A percentile compares a stretch with the other conserved stretches of the same genome.
Evolutionary conservation across 2,797 vertebrate species (phyloP).

Genomic region (Trichosurus vulpecula): DNA sequence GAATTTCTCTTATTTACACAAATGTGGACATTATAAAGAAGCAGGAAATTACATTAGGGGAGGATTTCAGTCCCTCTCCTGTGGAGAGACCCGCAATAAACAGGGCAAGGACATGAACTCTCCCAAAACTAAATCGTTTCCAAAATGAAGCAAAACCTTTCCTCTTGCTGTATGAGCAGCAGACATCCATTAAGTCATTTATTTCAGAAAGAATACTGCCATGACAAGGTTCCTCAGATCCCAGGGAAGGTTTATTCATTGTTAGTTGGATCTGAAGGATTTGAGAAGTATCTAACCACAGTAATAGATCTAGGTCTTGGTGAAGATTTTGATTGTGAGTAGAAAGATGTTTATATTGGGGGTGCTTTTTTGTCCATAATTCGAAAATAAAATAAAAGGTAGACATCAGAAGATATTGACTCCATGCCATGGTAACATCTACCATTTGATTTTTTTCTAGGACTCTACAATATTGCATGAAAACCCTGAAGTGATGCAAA

Average conservation of each 20-base stretch:
- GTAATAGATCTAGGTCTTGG: constrained; percentile 21
- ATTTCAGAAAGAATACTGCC: constrained; percentile 51
- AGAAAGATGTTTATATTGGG: not conserved
- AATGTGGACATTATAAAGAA: constrained; percentile 57
- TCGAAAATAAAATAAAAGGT: constrained; percentile 39
- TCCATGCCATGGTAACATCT: not conserved
- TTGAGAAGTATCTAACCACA: constrained; percentile 19
- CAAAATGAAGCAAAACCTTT: constrained; percentile 72
- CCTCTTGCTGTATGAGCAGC: constrained; percentile 69
- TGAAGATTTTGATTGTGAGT: not conserved
- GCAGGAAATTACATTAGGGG: constrained; percentile 72
- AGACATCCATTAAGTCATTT: constrained; percentile 67
- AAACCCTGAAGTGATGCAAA: constrained; percentile 57
- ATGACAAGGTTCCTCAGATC: constrained; percentile 58
- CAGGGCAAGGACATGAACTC: constrained; percentile 59
- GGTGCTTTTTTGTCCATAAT: not conserved
- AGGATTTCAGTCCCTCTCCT: constrained; percentile 72
- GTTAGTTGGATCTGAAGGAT: constrained; percentile 56
- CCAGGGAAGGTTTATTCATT: constrained; percentile 72
- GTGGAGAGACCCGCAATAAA: constrained; percentile 66
- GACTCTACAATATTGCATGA: constrained; percentile 28
- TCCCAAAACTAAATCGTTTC: constrained; percentile 72
- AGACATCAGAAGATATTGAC: constrained; percentile 37
- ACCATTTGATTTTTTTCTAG: constrained; percentile 51
- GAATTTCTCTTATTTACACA: constrained; percentile 53